Percentiles rank a stretch among this genome's conserved stretches.
phyloP scores from a whole-genome alignment of 2,888 invertebrate species.

The Conistra vaccinii region DNA sequence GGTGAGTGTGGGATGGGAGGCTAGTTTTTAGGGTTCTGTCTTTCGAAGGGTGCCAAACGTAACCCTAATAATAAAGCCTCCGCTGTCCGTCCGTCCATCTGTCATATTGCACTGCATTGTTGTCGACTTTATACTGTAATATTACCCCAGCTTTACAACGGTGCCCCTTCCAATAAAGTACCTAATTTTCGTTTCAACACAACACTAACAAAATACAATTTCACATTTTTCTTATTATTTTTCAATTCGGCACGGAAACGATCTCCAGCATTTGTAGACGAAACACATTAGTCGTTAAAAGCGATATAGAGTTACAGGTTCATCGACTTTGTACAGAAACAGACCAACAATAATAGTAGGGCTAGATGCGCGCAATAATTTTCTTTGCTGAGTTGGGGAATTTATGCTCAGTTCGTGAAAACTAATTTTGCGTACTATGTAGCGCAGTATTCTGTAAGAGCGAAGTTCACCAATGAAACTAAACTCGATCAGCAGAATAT shows the following conservation, averaged over 20 bases:
- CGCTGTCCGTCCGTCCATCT: no score
- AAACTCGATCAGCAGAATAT: not conserved
- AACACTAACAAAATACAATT: conserved; percentile 14
- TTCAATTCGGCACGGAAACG: conserved; percentile 20
- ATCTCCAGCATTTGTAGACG: conserved; percentile 31
- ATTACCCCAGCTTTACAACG: not conserved
- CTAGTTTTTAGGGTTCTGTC: no score
- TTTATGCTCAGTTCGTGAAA: not conserved
- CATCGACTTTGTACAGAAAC: conserved; percentile 28
- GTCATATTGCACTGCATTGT: not conserved
- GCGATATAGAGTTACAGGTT: conserved; percentile 49
- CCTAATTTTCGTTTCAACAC: conserved; percentile 1
- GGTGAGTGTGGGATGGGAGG: not conserved
- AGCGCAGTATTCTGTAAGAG: not conserved
- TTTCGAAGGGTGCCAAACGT: no score
- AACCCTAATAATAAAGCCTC: no score
- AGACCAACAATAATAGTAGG: conserved; percentile 7
- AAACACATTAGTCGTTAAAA: conserved; percentile 58
- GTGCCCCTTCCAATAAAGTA: not conserved
- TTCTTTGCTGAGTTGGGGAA: not conserved
- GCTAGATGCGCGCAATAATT: not conserved
- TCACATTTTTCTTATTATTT: conserved; percentile 24
- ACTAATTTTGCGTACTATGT: not conserved
- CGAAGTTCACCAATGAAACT: not conserved
- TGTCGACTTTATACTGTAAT: not conserved